A percentile compares a stretch with the other conserved stretches of the same genome.
Evolutionary conservation across 2,888 invertebrate species (phyloP).

Genomic region (Colletes collaris): DNA sequence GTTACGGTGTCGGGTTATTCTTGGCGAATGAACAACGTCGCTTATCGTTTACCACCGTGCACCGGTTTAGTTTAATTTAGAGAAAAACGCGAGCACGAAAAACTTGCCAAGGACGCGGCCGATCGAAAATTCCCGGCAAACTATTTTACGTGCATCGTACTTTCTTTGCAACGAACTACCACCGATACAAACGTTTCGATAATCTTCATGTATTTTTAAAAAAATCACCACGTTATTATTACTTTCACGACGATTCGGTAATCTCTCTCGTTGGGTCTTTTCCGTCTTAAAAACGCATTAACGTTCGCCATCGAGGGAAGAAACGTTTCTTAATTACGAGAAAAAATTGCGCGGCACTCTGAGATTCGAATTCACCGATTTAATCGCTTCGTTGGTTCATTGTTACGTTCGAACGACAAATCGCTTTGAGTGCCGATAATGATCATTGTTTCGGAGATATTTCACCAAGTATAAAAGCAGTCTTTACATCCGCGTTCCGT

Average conservation of each 20-base stretch:
- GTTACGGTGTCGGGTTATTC: slow-evolving; percentile 15
- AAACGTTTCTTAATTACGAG: slow-evolving; percentile 31
- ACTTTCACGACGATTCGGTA: background rate
- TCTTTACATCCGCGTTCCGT: background rate
- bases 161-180: too few species aligned
- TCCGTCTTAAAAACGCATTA: slow-evolving; percentile 25
- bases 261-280: background rate
- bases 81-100: too few species aligned
- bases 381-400: slow-evolving; percentile 22
- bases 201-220: too few species aligned
- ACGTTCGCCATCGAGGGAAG: slow-evolving; percentile 15
- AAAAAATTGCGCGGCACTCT: slow-evolving; percentile 14
- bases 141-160: too few species aligned
- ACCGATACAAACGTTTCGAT: too few species aligned
- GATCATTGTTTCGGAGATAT: slow-evolving; percentile 5
- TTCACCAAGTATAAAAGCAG: background rate
- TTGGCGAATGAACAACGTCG: slow-evolving; percentile 7
- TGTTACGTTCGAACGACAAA: slow-evolving; percentile 3
- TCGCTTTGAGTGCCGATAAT: slow-evolving; percentile 33
- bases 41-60: background rate
- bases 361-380: slow-evolving; percentile 16
- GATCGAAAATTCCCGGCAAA: too few species aligned
- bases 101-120: too few species aligned
- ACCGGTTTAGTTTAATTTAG: too few species aligned
- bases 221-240: too few species aligned